These are phyloP conservation scores for Chauna torquata DNA, from an alignment of 2,113 vertebrate species.

Conservation along the genomic window DNA sequence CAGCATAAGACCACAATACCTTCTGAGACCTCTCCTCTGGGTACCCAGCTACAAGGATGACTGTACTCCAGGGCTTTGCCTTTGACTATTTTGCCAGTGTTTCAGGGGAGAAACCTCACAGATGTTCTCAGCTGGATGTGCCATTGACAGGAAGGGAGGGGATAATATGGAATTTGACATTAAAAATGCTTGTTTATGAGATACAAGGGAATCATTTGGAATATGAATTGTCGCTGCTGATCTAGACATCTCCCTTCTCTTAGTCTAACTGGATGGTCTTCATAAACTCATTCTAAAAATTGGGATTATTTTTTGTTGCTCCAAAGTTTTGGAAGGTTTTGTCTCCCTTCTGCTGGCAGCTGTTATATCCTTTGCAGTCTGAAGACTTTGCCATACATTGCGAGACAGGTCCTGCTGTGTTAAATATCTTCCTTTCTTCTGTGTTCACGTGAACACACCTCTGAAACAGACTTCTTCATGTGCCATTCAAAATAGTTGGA, in stretches of 20 bases:
- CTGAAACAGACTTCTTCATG: background rate
- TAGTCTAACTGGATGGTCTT: background rate
- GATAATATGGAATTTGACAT: background rate
- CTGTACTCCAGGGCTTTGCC: background rate
- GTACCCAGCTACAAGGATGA: background rate
- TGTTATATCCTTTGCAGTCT: background rate
- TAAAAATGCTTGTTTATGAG: background rate
- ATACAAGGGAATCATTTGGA: background rate
- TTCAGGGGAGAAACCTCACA: background rate
- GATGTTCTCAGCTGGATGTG: background rate
- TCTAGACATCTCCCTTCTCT: background rate
- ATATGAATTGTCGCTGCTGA: background rate
- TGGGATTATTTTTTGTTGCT: background rate
- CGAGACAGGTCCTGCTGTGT: background rate
- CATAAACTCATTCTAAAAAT: background rate
- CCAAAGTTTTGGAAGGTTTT: background rate
- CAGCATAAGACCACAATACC: background rate
- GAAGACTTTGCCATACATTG: background rate
- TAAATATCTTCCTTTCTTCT: background rate
- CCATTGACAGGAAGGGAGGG: background rate
- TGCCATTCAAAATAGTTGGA: background rate
- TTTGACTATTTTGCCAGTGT: background rate
- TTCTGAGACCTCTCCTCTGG: background rate
- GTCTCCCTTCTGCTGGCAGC: background rate
- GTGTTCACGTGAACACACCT: background rate